Evolutionary conservation across 2,113 vertebrate genomes (phyloP), one percentile per base, ranked within the genome.

Genomic region (Quiscalus mexicanus): DNA sequence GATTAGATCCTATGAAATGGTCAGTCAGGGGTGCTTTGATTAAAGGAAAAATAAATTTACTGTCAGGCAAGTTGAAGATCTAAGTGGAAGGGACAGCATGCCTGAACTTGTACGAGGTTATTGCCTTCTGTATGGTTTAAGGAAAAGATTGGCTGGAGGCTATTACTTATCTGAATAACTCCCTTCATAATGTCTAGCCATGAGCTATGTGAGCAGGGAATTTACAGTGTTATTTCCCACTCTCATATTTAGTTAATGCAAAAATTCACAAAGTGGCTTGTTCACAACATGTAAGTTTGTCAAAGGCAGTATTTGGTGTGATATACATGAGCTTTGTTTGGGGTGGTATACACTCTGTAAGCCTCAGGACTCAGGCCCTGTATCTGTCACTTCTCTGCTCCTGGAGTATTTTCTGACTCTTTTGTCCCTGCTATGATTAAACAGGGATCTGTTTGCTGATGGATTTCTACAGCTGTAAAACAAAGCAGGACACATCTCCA

Each of bases 61-160:
- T 65, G 15, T 71, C 76, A 84, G 56, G 44, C 23, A 12, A 75
- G 47, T 45, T 77, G 82, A 83, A 86, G 79, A 74, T 49, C 23
- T 73, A 50, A 87, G 67, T 63, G 28, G 70, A 92, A 89, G 64
- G 69, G 84, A 80, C 74, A 87, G 63, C 88, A 91, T 18, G 78
- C 81, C 87, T 5, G 3, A 76, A 60, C 87, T 93, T 95, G 71
- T 74, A n/a, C 0, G 0, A 85, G 68, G 52, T 92, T 94, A 49
- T 85, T 83, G 63, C 91, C 60, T 94, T 86, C 47, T 85, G 18
- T 59, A 35, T 84, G 56, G 78, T 76, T 90, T 85, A 65, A 89
- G 70, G 74, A 78, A 67, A 70, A 91, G 93, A 89, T 91, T 96
- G 68, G 52, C 94, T 90, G 78, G 67, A 90, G 83, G 88, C 93